These are phyloP conservation scores for Trididemnum clinides DNA, from an alignment of 23 tunicate genomes.

Conservation along the genomic window DNA sequence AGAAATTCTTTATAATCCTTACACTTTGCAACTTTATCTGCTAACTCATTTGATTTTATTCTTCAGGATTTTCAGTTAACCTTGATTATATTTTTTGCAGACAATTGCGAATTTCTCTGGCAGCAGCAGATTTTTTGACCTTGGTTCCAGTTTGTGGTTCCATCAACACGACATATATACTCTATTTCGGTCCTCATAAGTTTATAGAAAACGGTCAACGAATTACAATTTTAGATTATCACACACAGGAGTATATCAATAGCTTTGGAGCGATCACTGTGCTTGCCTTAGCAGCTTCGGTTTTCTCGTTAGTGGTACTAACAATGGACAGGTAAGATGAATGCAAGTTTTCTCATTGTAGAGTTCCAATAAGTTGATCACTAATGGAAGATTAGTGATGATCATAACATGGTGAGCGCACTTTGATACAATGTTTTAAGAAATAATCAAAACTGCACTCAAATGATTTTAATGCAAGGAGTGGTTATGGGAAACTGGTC, in stretches of 20 bases:
- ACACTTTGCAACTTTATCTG: no score
- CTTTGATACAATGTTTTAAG: no score
- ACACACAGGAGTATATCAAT: slow-evolving; percentile 27
- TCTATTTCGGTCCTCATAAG: slow-evolving; percentile 36
- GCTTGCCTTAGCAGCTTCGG: slow-evolving; percentile 35
- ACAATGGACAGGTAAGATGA: slow-evolving; percentile 46
- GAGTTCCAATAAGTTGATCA: no score
- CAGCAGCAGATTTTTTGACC: slow-evolving; percentile 44
- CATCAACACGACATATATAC: slow-evolving; percentile 46
- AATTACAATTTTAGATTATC: slow-evolving; percentile 13
- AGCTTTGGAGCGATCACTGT: slow-evolving; percentile 45
- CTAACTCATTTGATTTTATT: background rate
- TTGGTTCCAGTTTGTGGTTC: slow-evolving; percentile 14
- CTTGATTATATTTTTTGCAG: background rate
- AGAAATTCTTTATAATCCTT: no score
- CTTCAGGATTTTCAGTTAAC: background rate
- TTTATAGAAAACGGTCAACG: slow-evolving; percentile 31
- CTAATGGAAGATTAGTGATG: no score
- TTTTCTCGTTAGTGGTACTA: slow-evolving; percentile 36
- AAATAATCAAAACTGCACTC: no score
- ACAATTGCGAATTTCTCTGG: slow-evolving; percentile 32
- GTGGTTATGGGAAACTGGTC: no score
- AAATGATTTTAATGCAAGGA: no score
- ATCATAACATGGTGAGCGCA: no score
- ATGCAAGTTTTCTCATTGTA: no score